Percentiles rank a stretch among this genome's conserved stretches.
These are phyloP conservation scores for Drosophila jambulina DNA, from an alignment of 1,140 invertebrate species.

Conservation along the genomic window DNA sequence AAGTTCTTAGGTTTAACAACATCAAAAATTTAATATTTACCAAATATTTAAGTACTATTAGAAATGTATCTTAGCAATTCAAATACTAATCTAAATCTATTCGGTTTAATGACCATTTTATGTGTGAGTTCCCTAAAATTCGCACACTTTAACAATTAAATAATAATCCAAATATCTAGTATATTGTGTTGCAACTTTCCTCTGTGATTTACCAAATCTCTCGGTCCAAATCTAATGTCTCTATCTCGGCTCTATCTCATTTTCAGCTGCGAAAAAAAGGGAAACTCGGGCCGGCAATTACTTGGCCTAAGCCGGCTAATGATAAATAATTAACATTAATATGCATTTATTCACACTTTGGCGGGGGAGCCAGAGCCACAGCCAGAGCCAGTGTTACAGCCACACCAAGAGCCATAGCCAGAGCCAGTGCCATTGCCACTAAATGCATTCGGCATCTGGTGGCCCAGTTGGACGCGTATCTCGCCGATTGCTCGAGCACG, in stretches of 20 bases:
- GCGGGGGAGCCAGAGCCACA: conserved; percentile 17
- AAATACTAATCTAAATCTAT: not conserved
- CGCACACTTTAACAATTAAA: not conserved
- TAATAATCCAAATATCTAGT: no score
- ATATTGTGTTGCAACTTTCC: conserved; percentile 10
- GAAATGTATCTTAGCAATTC: not conserved
- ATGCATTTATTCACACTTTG: conserved; percentile 75
- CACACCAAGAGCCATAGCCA: no score
- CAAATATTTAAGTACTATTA: no score
- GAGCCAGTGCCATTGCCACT: conserved; percentile 5
- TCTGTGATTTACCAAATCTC: conserved; percentile 4
- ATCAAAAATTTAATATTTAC: not conserved
- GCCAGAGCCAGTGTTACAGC: not conserved
- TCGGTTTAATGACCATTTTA: not conserved
- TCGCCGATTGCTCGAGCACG: conserved; percentile 27
- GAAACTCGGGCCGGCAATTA: conserved; percentile 40
- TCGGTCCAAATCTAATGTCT: conserved; percentile 43
- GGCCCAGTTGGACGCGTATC: conserved; percentile 38
- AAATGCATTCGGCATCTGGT: conserved; percentile 43
- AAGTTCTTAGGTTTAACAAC: not conserved
- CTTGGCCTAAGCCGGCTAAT: conserved; percentile 44
- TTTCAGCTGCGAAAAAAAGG: conserved; percentile 18
- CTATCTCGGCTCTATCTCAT: conserved; percentile 5
- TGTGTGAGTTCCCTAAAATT: not conserved
- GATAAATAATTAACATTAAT: conserved; percentile 63